A percentile compares a stretch with the other conserved stretches of the same genome.
These are phyloP conservation scores for Malurus cyaneus DNA, from an alignment of 2,113 vertebrate species.

Conservation along the genomic window DNA sequence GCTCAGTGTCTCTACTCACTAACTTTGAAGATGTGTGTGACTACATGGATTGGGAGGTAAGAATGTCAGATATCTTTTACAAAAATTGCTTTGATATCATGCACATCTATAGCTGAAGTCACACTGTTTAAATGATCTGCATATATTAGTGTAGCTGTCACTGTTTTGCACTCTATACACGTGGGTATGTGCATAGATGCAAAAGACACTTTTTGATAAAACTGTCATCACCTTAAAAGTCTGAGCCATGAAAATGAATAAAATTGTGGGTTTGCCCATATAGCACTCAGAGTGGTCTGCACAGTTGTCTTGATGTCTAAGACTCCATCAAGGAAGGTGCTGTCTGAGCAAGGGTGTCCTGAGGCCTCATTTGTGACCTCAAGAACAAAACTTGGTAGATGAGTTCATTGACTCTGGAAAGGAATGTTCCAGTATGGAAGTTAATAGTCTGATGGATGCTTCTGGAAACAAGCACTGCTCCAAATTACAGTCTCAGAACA, in stretches of 20 bases:
- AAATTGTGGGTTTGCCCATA: not conserved
- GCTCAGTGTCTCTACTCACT: slow-evolving; percentile 99
- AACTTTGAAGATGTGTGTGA: slow-evolving; percentile 99
- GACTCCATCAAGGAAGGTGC: not conserved
- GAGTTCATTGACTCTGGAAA: not conserved
- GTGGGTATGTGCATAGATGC: not conserved
- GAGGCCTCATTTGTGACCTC: not conserved
- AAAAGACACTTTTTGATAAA: not conserved
- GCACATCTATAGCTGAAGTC: not conserved
- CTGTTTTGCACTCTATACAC: not conserved
- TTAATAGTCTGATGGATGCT: not conserved
- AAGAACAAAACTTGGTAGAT: rapidly evolving
- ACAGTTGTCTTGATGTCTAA: not conserved
- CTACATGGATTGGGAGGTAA: slow-evolving; percentile 99
- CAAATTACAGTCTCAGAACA: not conserved
- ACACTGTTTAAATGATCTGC: not conserved
- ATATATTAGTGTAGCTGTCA: not conserved
- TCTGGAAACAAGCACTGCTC: not conserved
- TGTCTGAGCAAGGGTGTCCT: not conserved
- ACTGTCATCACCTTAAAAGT: not conserved
- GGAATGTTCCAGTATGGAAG: not conserved
- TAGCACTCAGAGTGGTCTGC: not conserved
- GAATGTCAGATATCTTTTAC: not conserved
- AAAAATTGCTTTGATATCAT: not conserved
- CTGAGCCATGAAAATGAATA: not conserved